Conservation (phyloP, 1,140 invertebrate species). For the Himalopsyche phryganea region DNA sequence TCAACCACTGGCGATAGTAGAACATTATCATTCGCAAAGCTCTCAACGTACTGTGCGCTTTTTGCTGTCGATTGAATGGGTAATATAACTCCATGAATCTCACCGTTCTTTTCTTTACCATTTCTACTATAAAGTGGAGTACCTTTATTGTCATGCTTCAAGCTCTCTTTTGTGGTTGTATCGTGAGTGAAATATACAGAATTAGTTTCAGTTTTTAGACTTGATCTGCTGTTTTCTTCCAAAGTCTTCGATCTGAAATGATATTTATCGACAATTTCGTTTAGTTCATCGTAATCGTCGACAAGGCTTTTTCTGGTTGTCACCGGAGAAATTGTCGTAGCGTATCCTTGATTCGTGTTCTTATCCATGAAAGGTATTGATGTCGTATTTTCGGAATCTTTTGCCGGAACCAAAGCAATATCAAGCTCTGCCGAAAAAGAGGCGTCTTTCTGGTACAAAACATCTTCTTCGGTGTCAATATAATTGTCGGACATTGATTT, state of each 20-base stretch:
- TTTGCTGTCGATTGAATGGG: neutral
- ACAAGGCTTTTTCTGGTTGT: slow-evolving; percentile 3
- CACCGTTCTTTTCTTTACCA: neutral
- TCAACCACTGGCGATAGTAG: slow-evolving; percentile 15
- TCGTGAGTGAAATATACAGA: too few relatives aligned
- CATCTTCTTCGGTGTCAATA: slow-evolving; percentile 64
- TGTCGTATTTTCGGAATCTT: slow-evolving; percentile 22
- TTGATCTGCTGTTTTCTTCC: too few relatives aligned
- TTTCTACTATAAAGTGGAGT: neutral
- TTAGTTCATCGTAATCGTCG: neutral
- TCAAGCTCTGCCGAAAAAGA: slow-evolving; percentile 76
- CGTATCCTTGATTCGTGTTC: neutral
- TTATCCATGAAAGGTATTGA: neutral
- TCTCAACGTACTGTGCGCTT: neutral
- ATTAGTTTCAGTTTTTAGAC: too few relatives aligned
- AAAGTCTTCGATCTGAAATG: too few relatives aligned
- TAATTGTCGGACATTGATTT: slow-evolving; percentile 53
- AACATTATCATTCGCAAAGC: slow-evolving; percentile 9
- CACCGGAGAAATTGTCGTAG: neutral
- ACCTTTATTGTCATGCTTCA: slow-evolving; percentile 1
- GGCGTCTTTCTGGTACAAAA: slow-evolving; percentile 79
- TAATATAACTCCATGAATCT: too few relatives aligned
- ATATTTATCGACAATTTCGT: too few relatives aligned
- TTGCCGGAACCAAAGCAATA: slow-evolving; percentile 30
- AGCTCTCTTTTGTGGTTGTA: neutral